A percentile compares a stretch with the other conserved stretches of the same genome.
phyloP scores from a whole-genome alignment of 2,888 invertebrate genomes.

The Nemurella pictetii region DNA sequence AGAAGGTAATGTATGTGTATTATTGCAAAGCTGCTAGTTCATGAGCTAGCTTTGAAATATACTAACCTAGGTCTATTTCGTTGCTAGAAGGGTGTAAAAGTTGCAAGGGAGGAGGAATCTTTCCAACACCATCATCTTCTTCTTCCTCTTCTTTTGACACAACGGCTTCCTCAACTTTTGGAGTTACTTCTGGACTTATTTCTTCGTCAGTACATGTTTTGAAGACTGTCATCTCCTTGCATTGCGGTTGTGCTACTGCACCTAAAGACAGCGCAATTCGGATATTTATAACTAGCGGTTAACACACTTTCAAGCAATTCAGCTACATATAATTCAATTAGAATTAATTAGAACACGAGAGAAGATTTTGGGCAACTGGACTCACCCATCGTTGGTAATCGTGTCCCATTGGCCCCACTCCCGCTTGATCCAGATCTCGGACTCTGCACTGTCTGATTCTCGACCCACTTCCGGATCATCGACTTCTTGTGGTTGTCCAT shows the following conservation, averaged over 20 bases:
- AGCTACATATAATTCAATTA: too few species aligned
- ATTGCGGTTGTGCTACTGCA: constrained; percentile 49
- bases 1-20: neutral
- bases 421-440: constrained; percentile 50
- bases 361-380: neutral
- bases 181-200: constrained; percentile 42
- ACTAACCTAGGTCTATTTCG: constrained; percentile 42
- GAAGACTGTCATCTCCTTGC: constrained; percentile 65
- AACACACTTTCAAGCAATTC: too few species aligned
- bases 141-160: constrained; percentile 59
- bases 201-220: constrained; percentile 63
- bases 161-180: constrained; percentile 48
- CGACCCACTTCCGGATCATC: constrained; percentile 93
- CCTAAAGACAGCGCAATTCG: too few species aligned
- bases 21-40: too few species aligned
- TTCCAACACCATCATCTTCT: constrained; percentile 77
- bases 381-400: constrained; percentile 34
- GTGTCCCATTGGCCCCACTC: constrained; percentile 33
- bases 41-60: too few species aligned
- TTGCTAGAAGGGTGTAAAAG: constrained; percentile 52
- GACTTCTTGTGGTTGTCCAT: constrained; percentile 92
- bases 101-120: constrained; percentile 79
- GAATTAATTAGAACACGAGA: neutral
- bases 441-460: constrained; percentile 84
- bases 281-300: too few species aligned